Evolutionary conservation across 1,140 invertebrate species (phyloP), one percentile per base, ranked within the genome.

Genomic region (Dendroctonus ponderosae): DNA sequence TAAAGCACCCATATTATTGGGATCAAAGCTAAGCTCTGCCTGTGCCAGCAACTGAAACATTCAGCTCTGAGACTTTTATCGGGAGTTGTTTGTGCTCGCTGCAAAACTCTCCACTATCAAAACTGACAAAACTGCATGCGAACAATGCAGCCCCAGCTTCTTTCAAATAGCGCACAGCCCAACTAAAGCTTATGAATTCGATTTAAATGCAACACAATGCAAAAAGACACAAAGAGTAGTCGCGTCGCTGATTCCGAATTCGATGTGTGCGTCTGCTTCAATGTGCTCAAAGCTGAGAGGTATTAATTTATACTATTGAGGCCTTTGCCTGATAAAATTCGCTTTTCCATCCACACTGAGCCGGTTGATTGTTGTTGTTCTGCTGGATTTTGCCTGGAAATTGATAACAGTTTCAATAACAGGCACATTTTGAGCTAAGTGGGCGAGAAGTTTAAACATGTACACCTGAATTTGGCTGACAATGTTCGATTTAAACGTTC

Each of bases 141-240:
- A 59, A 66, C 64, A 66, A 66, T 66, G 56, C 54, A 56, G 37
- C 41, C 26, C 26, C 43, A 42, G 58, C 58, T 51, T 66, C 64
- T 66, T 59, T 59, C 8, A 53, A 48, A 59, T 48, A 50, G 52
- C 44, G 42, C 52, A 15, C 11, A 41, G 38, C 41, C 41, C 42
- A 66, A 66, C 59, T 66, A 66, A 66, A 66, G 64, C 56, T 59
- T 66, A 66, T 66, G 64, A 51, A 61, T 60, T 26, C 46, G 57
- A 66, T 66, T 66, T 66, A 66, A 60, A 48, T 56, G 50, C 43
- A 14, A 60, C 59, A 53, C 56, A 59, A 66, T 59, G 56, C 39
- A 60, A n/a, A 66, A 52, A 66, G 56, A 66, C 15, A 66, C 64
- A 66, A 66, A 59, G 54, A 59, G 48, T 66, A 42, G 8, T 41